These are phyloP conservation scores for Mesochorus sp. DNA, from an alignment of 2,888 invertebrate genomes.

Conservation along the genomic window DNA sequence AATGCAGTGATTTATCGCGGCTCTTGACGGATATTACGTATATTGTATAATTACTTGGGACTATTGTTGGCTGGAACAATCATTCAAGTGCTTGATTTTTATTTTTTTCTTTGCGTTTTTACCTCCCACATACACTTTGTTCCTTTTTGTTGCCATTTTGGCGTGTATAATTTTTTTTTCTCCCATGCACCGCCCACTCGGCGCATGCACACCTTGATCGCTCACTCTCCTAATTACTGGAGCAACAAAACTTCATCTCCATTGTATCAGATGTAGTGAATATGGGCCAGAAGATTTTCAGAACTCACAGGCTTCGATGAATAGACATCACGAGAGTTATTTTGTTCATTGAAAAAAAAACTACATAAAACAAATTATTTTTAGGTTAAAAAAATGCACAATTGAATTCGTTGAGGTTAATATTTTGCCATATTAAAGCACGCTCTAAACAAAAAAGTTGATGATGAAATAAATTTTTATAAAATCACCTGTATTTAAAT, in stretches of 20 bases:
- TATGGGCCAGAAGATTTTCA: not conserved
- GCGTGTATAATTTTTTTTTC: constrained; percentile 1
- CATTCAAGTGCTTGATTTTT: no score
- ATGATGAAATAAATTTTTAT: no score
- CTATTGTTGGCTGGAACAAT: not conserved
- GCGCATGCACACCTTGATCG: constrained; percentile 32
- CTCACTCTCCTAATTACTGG: not conserved
- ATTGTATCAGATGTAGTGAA: constrained; percentile 22
- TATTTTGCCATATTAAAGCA: no score
- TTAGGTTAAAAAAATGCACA: no score
- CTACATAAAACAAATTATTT: no score
- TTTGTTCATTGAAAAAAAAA: no score
- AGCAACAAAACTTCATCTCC: constrained; percentile 17
- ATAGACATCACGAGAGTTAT: constrained; percentile 40
- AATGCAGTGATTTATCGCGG: no score
- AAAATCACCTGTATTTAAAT: not conserved
- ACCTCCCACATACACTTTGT: constrained; percentile 2
- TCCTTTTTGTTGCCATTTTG: not conserved
- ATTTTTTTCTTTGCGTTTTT: not conserved
- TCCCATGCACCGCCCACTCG: constrained; percentile 26
- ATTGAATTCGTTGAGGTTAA: no score
- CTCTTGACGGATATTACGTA: no score
- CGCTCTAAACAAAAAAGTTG: no score
- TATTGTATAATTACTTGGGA: not conserved
- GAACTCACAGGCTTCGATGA: not conserved